phyloP scores from a whole-genome alignment of 2,113 vertebrate species.

The Podiceps cristatus region DNA sequence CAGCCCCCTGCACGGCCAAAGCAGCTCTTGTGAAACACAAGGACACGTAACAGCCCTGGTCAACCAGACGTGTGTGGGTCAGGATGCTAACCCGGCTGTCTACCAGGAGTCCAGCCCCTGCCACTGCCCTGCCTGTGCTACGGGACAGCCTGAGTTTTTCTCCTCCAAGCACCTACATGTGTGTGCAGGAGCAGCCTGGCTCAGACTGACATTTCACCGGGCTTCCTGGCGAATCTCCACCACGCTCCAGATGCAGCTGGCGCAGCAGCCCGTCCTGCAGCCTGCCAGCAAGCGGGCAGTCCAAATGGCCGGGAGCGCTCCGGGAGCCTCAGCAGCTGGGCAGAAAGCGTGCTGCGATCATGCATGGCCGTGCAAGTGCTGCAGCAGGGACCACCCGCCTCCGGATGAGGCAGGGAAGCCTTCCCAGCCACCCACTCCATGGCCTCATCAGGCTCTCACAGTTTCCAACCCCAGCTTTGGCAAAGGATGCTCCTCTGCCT shows the following conservation, averaged over 20 bases:
- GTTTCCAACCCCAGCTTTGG: not conserved
- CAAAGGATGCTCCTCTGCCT: not conserved
- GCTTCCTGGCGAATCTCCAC: not conserved
- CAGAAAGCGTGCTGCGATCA: accelerated
- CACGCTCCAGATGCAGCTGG: not conserved
- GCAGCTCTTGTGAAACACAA: not conserved
- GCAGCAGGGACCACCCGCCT: not conserved
- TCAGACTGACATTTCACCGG: not conserved
- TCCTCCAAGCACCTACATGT: not conserved
- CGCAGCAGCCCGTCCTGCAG: not conserved
- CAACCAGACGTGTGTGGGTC: not conserved
- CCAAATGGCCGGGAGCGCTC: not conserved
- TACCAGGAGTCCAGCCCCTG: not conserved
- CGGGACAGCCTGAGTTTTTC: not conserved
- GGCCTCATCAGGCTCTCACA: not conserved
- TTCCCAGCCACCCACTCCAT: accelerated
- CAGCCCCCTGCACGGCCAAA: not conserved
- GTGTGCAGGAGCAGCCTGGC: not conserved
- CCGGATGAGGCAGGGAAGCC: not conserved
- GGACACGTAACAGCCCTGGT: not conserved
- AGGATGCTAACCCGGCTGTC: accelerated
- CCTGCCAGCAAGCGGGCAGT: not conserved
- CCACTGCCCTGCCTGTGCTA: not conserved
- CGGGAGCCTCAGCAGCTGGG: accelerated
- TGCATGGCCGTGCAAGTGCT: accelerated